These are phyloP conservation scores for Hydractinia echinata DNA, from an alignment of 30 jellyfish, hydroid and myxozoan genomes.

Conservation along the genomic window DNA sequence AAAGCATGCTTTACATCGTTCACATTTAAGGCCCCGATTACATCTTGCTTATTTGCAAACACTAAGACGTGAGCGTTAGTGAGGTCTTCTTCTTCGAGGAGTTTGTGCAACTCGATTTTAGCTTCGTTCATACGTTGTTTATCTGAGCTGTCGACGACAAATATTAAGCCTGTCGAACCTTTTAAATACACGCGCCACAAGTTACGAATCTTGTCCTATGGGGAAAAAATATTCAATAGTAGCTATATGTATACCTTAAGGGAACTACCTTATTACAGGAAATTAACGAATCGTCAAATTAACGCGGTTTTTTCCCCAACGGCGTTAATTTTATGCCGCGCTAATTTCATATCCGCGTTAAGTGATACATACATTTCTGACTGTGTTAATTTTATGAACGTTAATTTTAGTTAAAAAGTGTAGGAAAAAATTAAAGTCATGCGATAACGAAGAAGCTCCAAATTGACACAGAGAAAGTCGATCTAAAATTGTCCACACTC, in stretches of 20 bases:
- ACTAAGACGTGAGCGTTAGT: slow-evolving; percentile 81
- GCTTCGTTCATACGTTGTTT: slow-evolving; percentile 81
- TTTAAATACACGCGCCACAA: slow-evolving; percentile 93
- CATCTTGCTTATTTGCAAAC: slow-evolving; percentile 96
- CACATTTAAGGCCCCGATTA: slow-evolving; percentile 88
- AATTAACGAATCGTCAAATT: no score
- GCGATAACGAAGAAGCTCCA: no score
- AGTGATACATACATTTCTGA: background rate
- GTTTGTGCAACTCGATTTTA: slow-evolving; percentile 54
- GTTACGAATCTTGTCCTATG: slow-evolving; percentile 76
- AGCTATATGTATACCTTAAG: background rate
- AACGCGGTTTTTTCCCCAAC: background rate
- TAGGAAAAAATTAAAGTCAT: background rate
- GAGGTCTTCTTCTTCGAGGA: slow-evolving; percentile 85
- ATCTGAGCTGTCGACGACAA: slow-evolving; percentile 93
- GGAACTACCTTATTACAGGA: background rate
- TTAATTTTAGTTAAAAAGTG: no score
- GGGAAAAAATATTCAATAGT: background rate
- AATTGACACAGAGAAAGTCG: no score
- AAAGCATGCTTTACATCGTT: slow-evolving; percentile 68
- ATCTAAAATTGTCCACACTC: no score
- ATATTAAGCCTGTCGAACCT: slow-evolving; percentile 92
- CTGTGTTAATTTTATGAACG: no score
- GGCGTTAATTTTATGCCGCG: no score
- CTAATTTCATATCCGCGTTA: background rate